Evolutionary conservation across 53 echinoderm and acorn worm genomes (phyloP).

Genomic region (Apostichopus leukothele): DNA sequence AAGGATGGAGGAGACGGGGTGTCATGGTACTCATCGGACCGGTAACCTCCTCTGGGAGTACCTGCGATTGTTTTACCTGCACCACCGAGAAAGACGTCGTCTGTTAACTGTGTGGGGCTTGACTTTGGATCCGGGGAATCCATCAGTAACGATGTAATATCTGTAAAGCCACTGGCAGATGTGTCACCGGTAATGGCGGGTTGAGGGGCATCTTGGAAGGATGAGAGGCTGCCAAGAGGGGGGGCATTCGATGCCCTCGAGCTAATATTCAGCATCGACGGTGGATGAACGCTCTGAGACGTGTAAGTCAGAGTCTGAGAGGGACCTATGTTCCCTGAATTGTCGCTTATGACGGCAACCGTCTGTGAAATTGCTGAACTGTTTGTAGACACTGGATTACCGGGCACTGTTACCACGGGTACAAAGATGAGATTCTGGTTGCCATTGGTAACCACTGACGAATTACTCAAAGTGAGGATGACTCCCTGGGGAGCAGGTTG

Average conservation of each 20-base stretch:
- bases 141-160: constrained; percentile 28
- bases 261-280: not conserved
- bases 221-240: not conserved
- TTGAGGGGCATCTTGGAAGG: not conserved
- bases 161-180: constrained; percentile 6
- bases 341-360: not conserved
- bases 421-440: constrained; percentile 35
- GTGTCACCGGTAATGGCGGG: not conserved
- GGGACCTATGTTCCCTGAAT: not conserved
- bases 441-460: constrained; percentile 4
- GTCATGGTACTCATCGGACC: constrained; percentile 54
- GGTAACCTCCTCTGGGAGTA: constrained; percentile 37
- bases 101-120: constrained; percentile 11
- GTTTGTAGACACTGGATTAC: not conserved
- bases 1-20: constrained; percentile 83
- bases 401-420: constrained; percentile 2
- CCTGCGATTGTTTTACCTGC: not conserved
- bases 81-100: constrained; percentile 52
- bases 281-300: not conserved
- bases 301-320: not conserved
- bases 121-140: not conserved
- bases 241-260: not conserved
- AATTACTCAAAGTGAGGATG: constrained; percentile 12
- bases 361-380: not conserved
- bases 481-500: not conserved